Conservation (phyloP, 2,888 invertebrate genomes). For the Epistrophe grossulariae region DNA sequence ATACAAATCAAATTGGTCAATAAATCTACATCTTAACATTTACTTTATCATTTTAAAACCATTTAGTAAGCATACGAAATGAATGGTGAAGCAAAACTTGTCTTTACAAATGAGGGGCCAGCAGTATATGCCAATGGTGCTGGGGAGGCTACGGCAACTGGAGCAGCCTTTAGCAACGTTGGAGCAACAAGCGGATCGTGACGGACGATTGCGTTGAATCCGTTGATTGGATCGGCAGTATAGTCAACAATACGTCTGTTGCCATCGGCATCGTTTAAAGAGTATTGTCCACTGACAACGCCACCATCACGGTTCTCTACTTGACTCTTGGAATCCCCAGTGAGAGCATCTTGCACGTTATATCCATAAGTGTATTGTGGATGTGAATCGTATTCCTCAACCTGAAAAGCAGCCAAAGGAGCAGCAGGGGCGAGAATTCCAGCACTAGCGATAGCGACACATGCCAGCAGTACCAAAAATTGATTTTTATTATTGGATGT, state of each 20-base stretch:
- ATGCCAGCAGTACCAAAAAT: slow-evolving; percentile 79
- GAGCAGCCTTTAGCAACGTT: slow-evolving; percentile 26
- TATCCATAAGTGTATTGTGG: slow-evolving; percentile 84
- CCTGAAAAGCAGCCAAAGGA: slow-evolving; percentile 78
- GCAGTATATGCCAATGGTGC: slow-evolving; percentile 68
- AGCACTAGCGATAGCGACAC: slow-evolving; percentile 81
- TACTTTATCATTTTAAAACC: slow-evolving; percentile 40
- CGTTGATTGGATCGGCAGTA: slow-evolving; percentile 83
- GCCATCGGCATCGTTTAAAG: slow-evolving; percentile 83
- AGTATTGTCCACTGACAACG: slow-evolving; percentile 84
- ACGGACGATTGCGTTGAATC: slow-evolving; percentile 83
- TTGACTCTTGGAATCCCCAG: slow-evolving; percentile 83
- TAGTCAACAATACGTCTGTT: slow-evolving; percentile 83
- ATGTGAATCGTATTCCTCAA: slow-evolving; percentile 83
- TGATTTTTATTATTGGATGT: neutral
- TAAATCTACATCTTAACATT: too few relatives aligned
- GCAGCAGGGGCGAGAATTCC: slow-evolving; percentile 78
- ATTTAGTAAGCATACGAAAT: slow-evolving; percentile 82
- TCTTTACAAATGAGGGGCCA: slow-evolving; percentile 81
- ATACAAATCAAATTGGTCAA: too few relatives aligned
- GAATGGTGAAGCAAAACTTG: slow-evolving; percentile 81
- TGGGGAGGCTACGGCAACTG: slow-evolving; percentile 6
- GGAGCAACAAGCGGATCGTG: slow-evolving; percentile 80
- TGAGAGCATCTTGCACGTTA: slow-evolving; percentile 83
- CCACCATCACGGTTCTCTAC: slow-evolving; percentile 83